Conservation (phyloP, 2,113 vertebrate species). For the Vidua macroura region DNA sequence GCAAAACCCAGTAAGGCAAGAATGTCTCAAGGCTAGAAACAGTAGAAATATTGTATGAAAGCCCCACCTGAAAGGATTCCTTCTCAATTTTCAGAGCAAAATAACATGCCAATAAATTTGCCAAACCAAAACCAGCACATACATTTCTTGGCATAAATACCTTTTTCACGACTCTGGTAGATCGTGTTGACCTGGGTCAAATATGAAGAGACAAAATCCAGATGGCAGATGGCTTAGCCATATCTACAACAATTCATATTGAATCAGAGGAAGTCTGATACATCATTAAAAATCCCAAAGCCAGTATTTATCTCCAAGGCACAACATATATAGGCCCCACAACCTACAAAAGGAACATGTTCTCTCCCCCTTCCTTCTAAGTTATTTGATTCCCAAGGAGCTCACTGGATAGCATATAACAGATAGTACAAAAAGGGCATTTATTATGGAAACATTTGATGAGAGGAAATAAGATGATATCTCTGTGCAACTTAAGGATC, state of each 20-base stretch:
- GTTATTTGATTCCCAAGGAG: conserved; percentile 11
- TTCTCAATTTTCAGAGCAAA: not conserved
- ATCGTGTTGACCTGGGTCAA: not conserved
- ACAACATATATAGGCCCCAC: not conserved
- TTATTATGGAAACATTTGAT: conserved; percentile 53
- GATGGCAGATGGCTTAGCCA: not conserved
- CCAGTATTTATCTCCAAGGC: not conserved
- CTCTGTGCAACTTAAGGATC: not conserved
- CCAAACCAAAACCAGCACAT: not conserved
- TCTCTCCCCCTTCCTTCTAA: not conserved
- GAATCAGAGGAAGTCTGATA: not conserved
- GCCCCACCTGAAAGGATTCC: not conserved
- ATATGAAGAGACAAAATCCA: not conserved
- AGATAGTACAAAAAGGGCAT: conserved; percentile 51
- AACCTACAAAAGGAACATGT: not conserved
- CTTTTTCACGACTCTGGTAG: not conserved
- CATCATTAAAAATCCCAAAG: not conserved
- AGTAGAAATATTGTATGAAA: not conserved
- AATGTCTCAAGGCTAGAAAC: not conserved
- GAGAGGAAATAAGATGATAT: conserved; percentile 63
- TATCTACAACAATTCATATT: not conserved
- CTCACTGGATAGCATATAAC: not conserved
- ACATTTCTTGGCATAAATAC: not conserved
- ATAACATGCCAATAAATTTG: not conserved
- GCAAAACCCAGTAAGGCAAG: not conserved